phyloP scores from a whole-genome alignment of 2,888 invertebrate species.

The Melanotus villosus region DNA sequence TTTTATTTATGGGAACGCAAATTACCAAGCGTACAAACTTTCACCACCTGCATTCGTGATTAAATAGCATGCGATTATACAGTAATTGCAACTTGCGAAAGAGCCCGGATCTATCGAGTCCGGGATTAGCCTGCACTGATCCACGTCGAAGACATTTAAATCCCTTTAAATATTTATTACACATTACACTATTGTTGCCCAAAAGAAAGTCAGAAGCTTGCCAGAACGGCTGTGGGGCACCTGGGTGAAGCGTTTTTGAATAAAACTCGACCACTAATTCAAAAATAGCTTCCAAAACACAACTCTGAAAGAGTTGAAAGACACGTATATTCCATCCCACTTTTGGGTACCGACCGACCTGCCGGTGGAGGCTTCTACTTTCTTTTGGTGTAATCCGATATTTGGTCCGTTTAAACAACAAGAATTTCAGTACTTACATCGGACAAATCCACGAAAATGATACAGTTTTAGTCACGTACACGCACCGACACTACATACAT shows the following conservation, averaged over 20 bases:
- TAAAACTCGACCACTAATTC: slow-evolving; percentile 27
- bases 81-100: slow-evolving; percentile 27
- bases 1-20: slow-evolving; percentile 48
- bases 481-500: slow-evolving; percentile 34
- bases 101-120: slow-evolving; percentile 34
- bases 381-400: slow-evolving; percentile 2
- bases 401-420: background rate
- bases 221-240: slow-evolving; percentile 18
- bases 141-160: slow-evolving; percentile 29
- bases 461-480: slow-evolving; percentile 35
- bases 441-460: slow-evolving; percentile 41
- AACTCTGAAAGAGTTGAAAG: slow-evolving; percentile 12
- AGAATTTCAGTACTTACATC: slow-evolving; percentile 31
- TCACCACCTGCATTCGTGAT: slow-evolving; percentile 52
- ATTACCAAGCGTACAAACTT: slow-evolving; percentile 53
- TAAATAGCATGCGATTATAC: slow-evolving; percentile 10
- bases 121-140: slow-evolving; percentile 27
- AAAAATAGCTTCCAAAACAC: slow-evolving; percentile 20
- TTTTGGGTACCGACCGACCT: background rate
- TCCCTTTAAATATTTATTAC: slow-evolving; percentile 7
- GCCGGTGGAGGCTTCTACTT: too few species aligned
- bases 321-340: slow-evolving; percentile 21
- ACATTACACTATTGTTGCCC: slow-evolving; percentile 14
- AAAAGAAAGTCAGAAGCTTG: slow-evolving; percentile 22
- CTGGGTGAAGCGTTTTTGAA: slow-evolving; percentile 10